Conservation (phyloP, 2,113 vertebrate species). For the Entelurus aequoreus region DNA sequence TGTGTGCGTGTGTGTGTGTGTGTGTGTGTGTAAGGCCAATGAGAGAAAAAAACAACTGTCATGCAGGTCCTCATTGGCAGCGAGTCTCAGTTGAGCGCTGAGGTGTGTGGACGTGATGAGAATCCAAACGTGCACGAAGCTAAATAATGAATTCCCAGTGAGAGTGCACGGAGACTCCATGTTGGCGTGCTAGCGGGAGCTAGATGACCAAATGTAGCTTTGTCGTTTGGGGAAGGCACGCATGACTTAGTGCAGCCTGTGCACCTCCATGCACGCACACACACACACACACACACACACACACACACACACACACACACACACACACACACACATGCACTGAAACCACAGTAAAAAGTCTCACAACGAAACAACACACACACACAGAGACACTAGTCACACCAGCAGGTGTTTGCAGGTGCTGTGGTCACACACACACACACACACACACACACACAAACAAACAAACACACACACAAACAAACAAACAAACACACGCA, state of each 20-base stretch:
- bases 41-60: not conserved
- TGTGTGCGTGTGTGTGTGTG: too few species aligned
- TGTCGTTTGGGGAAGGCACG: not conserved
- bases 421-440: not conserved
- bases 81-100: not conserved
- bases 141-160: not conserved
- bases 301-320: not conserved
- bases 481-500: too few species aligned
- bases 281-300: not conserved
- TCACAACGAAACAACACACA: not conserved
- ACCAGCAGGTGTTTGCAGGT: not conserved
- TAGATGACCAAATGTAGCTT: slow-evolving; percentile 1
- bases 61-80: not conserved
- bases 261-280: too few species aligned
- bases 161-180: not conserved
- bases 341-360: not conserved
- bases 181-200: not conserved
- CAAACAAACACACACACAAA: not conserved
- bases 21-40: too few species aligned
- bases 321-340: not conserved
- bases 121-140: not conserved
- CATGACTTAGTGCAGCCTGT: not conserved
- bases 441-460: not conserved
- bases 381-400: not conserved
- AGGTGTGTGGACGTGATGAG: slow-evolving; percentile 1